Percentiles rank a stretch among this genome's conserved stretches.
Conservation (phyloP, 1,140 invertebrate species). For the Platorchestia sp. region DNA sequence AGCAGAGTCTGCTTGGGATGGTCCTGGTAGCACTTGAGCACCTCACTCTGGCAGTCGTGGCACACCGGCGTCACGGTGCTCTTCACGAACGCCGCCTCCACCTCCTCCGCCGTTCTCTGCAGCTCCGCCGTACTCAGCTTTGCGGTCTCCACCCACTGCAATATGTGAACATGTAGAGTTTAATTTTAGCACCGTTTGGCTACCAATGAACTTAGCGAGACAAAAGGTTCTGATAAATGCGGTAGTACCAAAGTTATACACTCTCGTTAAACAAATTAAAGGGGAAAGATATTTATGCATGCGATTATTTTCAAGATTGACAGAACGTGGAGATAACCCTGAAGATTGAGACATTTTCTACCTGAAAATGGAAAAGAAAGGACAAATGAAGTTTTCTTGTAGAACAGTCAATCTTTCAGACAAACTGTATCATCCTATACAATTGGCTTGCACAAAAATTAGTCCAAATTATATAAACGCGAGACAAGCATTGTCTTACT, state of each 20-base stretch:
- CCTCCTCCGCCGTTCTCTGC: conserved; percentile 62
- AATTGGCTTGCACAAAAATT: too few relatives aligned
- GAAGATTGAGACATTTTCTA: neutral
- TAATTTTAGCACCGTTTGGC: neutral
- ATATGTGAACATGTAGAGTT: neutral
- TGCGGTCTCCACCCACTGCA: conserved; percentile 62
- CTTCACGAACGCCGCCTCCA: conserved; percentile 64
- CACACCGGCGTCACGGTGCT: conserved; percentile 64
- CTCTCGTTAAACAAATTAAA: neutral
- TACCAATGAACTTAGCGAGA: neutral
- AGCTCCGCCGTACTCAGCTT: conserved; percentile 62
- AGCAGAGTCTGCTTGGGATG: conserved; percentile 63
- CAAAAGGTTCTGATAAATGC: neutral
- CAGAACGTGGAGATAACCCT: neutral
- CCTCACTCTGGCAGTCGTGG: conserved; percentile 64
- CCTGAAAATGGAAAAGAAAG: neutral
- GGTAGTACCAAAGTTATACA: neutral
- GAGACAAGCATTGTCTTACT: too few relatives aligned
- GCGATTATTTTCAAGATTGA: too few relatives aligned
- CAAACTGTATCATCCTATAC: neutral
- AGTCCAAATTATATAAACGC: too few relatives aligned
- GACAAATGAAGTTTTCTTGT: neutral
- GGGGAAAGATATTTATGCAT: too few relatives aligned
- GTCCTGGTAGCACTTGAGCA: conserved; percentile 65
- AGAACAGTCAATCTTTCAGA: neutral